Evolutionary conservation across 2,888 invertebrate species (phyloP), one percentile per base, ranked within the genome.

Genomic region (Zeuzera pyrina): DNA sequence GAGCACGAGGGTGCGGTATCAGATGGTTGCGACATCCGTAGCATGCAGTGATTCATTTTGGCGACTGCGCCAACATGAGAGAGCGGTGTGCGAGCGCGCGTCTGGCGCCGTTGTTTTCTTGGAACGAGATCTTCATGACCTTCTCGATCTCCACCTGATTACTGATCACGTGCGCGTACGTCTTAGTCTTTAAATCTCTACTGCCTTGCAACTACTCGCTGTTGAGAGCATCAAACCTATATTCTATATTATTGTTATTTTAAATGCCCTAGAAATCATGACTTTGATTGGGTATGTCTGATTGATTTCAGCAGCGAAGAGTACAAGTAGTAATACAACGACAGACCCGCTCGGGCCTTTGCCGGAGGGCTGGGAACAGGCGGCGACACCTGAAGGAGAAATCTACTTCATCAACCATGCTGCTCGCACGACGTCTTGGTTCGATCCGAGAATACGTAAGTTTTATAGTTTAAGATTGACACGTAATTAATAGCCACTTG

Each of bases 381-480:
- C 93, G 41, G 87, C 91, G 53, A 93, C 94, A 47, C 88, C 89
- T 36, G 93, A 93, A 69, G 94, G 94, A 54, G 93, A 94, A 79
- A 87, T 91, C 57, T 94, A 94, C 85, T 94, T 93, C 83, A 88
- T 96, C 83, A 95, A 96, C 85, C 96, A 96, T 83, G 90, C 92
- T 72, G 92, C 93, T 49, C 91, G 95, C 79, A 95, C 95, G 61
- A 97, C 97, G 46, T 96, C 96, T 61, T 98, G 97, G 97, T 96
- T 95, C 86, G 97, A 98, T 85, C 97, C 97, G 58, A 89, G 97
- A 89, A 92, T 97, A 88, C 95, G 95, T 95, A 89, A 93, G 94
- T 91, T 61, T 43, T 38, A 38, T 28, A 15, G 14, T 11, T n/a
- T n/a, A n/a, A n/a, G 43, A 12, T 8, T 4, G 16, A n/a, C 14